Percentiles rank a stretch among this genome's conserved stretches.
phyloP scores from a whole-genome alignment of 2,797 vertebrate species.

The Rhyacichthys aspro region DNA sequence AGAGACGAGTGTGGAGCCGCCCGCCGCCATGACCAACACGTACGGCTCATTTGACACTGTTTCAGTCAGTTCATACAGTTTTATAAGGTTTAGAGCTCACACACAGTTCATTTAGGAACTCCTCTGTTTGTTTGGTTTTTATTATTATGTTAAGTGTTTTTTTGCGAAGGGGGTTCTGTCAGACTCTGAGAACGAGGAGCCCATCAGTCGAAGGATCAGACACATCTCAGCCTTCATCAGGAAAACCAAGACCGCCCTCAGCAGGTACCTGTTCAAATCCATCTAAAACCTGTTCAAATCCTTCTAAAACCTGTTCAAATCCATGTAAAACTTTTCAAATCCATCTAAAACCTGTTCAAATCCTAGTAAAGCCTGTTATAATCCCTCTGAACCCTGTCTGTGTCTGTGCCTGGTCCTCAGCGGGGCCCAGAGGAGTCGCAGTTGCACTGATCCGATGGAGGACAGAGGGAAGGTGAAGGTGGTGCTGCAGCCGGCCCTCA shows the following conservation, averaged over 20 bases:
- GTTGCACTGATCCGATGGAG: slow-evolving; percentile 89
- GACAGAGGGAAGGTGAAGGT: slow-evolving; percentile 79
- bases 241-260: slow-evolving; percentile 81
- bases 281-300: too few relatives aligned
- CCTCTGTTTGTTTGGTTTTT: too few relatives aligned
- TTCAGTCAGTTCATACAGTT: too few relatives aligned
- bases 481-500: slow-evolving; percentile 36
- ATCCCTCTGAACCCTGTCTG: too few relatives aligned
- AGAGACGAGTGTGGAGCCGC: slow-evolving; percentile 50
- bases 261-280: slow-evolving; percentile 75
- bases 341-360: too few relatives aligned
- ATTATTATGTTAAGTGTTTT: too few relatives aligned
- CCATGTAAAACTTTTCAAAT: too few relatives aligned
- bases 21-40: slow-evolving; percentile 36
- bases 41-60: slow-evolving; percentile 36
- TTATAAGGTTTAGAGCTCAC: too few relatives aligned
- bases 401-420: slow-evolving; percentile 38
- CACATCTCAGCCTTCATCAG: slow-evolving; percentile 90
- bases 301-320: too few relatives aligned
- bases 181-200: slow-evolving; percentile 96
- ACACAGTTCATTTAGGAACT: too few relatives aligned
- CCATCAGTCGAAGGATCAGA: slow-evolving; percentile 82
- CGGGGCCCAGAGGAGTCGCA: slow-evolving; percentile 88
- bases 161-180: slow-evolving; percentile 86
- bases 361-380: too few relatives aligned